Conservation (phyloP, 2,797 vertebrate species). For the Sebastes flavidus region DNA sequence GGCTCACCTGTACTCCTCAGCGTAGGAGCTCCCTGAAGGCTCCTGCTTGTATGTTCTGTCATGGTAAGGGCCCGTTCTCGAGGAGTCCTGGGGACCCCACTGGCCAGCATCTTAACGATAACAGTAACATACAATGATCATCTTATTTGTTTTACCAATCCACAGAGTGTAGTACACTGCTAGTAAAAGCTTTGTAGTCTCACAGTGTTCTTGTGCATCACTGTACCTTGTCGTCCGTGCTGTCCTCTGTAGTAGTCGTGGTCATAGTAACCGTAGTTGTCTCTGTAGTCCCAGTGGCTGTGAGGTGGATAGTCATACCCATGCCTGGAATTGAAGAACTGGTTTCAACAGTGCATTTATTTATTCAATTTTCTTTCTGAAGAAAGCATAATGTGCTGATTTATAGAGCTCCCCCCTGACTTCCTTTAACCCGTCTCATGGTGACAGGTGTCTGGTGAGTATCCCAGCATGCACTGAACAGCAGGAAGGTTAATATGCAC, state of each 20-base stretch:
- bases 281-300: conserved; percentile 72
- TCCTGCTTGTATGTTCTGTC: conserved; percentile 47
- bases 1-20: conserved; percentile 70
- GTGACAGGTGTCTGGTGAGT: neutral
- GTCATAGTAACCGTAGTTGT: conserved; percentile 73
- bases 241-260: conserved; percentile 70
- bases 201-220: neutral
- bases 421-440: neutral
- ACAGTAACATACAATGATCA: neutral
- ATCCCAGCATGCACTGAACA: neutral
- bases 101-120: conserved; percentile 56
- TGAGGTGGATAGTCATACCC: conserved; percentile 77
- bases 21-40: conserved; percentile 37
- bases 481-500: neutral
- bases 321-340: conserved; percentile 75
- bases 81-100: conserved; percentile 57
- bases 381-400: neutral
- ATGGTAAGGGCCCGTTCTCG: conserved; percentile 43
- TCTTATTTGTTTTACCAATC: neutral
- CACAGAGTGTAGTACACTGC: neutral
- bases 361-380: neutral
- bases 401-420: neutral
- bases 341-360: neutral
- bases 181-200: neutral
- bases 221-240: conserved; percentile 65